Conservation (phyloP, 1,140 invertebrate genomes). For the Pogonomyrmex californicus region DNA sequence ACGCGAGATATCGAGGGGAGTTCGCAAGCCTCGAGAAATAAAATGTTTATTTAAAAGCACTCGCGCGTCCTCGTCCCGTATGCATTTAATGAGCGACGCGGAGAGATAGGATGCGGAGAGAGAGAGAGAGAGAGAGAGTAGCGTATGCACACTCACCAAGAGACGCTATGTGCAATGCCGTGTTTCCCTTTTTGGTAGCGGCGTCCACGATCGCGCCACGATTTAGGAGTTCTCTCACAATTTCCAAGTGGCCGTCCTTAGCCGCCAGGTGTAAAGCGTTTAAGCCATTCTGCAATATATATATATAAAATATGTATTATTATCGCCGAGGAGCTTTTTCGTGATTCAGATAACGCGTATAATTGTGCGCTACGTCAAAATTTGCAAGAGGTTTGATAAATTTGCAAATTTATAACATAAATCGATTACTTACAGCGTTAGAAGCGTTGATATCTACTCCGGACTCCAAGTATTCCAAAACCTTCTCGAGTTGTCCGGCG, state of each 20-base stretch:
- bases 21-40: background rate
- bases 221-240: conserved; percentile 96
- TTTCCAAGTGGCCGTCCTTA: conserved; percentile 98
- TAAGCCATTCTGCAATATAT: conserved; percentile 94
- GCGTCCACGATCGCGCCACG: conserved; percentile 97
- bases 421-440: conserved; percentile 95
- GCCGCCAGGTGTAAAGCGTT: conserved; percentile 99
- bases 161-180: conserved; percentile 99
- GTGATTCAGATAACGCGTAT: background rate
- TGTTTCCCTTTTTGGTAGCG: conserved; percentile 99
- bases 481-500: conserved; percentile 98
- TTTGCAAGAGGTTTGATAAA: background rate
- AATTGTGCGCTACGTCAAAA: background rate
- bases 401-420: too few relatives aligned
- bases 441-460: conserved; percentile 99
- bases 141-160: conserved; percentile 88
- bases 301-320: background rate
- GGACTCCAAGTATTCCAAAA: conserved; percentile 97
- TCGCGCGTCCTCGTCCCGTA: conserved; percentile 44
- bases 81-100: conserved; percentile 54
- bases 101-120: background rate
- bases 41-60: conserved; percentile 57
- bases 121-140: background rate
- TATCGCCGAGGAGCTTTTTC: background rate
- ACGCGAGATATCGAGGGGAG: background rate